Evolutionary conservation across 2,113 vertebrate genomes (phyloP).

Genomic region (Embiotoca jacksoni): DNA sequence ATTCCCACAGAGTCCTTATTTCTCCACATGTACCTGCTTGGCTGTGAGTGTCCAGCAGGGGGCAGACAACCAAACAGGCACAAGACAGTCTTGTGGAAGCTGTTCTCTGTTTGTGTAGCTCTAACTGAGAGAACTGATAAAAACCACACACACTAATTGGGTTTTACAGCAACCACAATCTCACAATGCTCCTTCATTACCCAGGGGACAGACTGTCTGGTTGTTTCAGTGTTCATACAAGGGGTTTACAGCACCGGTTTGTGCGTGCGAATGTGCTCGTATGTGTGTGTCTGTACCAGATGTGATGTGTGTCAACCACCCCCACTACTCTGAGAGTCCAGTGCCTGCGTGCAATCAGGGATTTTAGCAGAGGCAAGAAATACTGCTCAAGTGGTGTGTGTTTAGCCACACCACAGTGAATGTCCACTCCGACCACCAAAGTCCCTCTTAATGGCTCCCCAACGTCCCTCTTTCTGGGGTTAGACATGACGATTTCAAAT

Average conservation of each 20-base stretch:
- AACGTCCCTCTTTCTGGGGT: conserved; percentile 47
- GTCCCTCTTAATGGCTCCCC: conserved; percentile 59
- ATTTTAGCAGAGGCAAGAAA: conserved; percentile 42
- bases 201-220: conserved; percentile 74
- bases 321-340: conserved; percentile 46
- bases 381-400: conserved; percentile 49
- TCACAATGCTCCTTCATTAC: conserved; percentile 79
- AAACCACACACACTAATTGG: conserved; percentile 80
- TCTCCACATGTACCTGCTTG: conserved; percentile 19
- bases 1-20: neutral
- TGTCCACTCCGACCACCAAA: conserved; percentile 27
- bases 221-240: conserved; percentile 62
- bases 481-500: conserved; percentile 76
- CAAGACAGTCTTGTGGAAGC: conserved; percentile 40
- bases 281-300: conserved; percentile 26
- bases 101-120: conserved; percentile 65
- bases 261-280: conserved; percentile 35
- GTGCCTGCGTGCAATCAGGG: conserved; percentile 42
- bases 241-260: conserved; percentile 23
- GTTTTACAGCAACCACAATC: conserved; percentile 78
- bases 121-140: conserved; percentile 69
- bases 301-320: conserved; percentile 43
- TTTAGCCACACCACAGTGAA: conserved; percentile 25
- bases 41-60: conserved; percentile 71
- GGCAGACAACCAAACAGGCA: conserved; percentile 47